These are phyloP conservation scores for Sinocyclocheilus maitianheensis DNA, from an alignment of 2,113 vertebrate species.

Conservation along the genomic window DNA sequence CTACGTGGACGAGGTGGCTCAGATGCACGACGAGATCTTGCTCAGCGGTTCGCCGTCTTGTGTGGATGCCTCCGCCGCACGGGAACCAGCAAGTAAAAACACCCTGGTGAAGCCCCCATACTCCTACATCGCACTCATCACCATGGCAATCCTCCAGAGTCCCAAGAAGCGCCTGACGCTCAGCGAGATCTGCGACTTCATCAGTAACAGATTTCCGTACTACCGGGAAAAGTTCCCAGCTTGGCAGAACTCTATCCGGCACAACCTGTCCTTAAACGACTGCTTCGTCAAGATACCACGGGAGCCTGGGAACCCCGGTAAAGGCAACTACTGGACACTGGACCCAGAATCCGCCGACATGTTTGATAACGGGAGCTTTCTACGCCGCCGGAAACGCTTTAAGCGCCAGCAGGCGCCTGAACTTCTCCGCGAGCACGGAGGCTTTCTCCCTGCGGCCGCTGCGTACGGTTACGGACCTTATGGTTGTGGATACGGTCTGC, in stretches of 20 bases:
- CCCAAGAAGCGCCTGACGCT: constrained; percentile 84
- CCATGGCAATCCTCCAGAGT: constrained; percentile 93
- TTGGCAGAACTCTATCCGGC: no score
- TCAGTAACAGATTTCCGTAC: no score
- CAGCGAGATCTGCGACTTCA: no score
- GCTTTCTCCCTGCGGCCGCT: constrained; percentile 76
- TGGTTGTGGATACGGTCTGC: constrained; percentile 86
- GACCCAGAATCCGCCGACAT: no score
- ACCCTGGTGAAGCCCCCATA: constrained; percentile 90
- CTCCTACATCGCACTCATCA: constrained; percentile 94
- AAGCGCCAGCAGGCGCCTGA: constrained; percentile 85
- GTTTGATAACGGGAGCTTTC: constrained; percentile 71
- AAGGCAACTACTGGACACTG: no score
- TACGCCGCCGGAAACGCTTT: constrained; percentile 89
- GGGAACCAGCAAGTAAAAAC: constrained; percentile 80
- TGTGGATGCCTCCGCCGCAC: constrained; percentile 69
- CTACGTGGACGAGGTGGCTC: constrained; percentile 83
- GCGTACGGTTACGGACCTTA: constrained; percentile 84
- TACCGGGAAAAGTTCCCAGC: no score
- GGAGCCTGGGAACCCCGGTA: no score
- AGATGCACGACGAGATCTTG: constrained; percentile 78
- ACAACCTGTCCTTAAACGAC: no score
- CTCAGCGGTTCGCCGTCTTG: constrained; percentile 70
- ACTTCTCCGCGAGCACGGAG: constrained; percentile 78
- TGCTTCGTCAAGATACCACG: no score